Evolutionary conservation across 1,140 invertebrate genomes (phyloP).

Genomic region (Chrysoperla carnea): DNA sequence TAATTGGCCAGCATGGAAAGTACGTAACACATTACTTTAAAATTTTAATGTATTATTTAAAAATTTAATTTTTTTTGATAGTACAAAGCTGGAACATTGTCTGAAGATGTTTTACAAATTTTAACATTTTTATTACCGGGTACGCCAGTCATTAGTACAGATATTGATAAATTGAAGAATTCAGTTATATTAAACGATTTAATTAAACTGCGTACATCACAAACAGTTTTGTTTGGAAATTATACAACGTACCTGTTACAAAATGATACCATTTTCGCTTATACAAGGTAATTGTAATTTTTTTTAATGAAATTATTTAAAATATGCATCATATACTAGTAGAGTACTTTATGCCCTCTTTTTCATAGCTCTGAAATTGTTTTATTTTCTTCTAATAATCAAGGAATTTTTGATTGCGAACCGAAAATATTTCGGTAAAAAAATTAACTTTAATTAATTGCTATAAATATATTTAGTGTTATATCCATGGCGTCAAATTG

Average conservation of each 20-base stretch:
- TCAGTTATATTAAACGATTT: conserved; percentile 11
- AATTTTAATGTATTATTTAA: background rate
- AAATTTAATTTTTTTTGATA: background rate
- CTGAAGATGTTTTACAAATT: conserved; percentile 32
- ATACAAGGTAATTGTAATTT: conserved; percentile 32
- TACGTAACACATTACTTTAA: conserved; percentile 11
- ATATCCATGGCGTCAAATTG: conserved; percentile 31
- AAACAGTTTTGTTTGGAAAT: conserved; percentile 36
- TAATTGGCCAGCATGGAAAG: conserved; percentile 27
- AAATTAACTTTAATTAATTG: background rate
- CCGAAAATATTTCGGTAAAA: background rate
- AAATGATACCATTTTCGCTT: conserved; percentile 36
- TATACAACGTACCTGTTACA: conserved; percentile 22
- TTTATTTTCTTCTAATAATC: background rate
- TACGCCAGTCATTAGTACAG: conserved; percentile 43
- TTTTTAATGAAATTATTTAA: background rate
- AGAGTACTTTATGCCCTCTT: conserved; percentile 4
- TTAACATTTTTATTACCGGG: conserved; percentile 55
- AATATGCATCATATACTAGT: conserved; percentile 3
- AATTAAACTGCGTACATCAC: conserved; percentile 21
- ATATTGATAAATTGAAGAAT: conserved; percentile 18
- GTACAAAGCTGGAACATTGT: conserved; percentile 8
- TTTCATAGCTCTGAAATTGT: background rate
- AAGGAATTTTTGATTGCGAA: background rate
- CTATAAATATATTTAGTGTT: too few relatives aligned